Evolutionary conservation across 2,113 vertebrate genomes (phyloP).

Genomic region (Paradisaea rubra): DNA sequence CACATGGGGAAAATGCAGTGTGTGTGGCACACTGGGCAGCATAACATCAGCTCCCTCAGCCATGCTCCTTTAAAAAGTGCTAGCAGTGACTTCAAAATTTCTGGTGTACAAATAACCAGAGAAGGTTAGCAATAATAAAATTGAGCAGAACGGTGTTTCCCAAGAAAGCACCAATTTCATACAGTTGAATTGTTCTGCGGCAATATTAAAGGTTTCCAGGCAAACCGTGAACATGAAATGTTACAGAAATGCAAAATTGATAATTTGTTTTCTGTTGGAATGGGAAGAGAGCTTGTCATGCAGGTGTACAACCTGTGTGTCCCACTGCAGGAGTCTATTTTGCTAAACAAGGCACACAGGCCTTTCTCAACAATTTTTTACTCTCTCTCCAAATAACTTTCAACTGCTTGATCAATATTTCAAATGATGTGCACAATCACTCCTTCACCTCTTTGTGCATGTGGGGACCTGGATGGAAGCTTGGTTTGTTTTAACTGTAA

Average conservation of each 20-base stretch:
- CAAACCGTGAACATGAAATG: neutral
- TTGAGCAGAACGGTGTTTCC: neutral
- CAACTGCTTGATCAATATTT: neutral
- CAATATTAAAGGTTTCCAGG: neutral
- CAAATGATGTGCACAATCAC: neutral
- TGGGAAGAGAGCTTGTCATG: neutral
- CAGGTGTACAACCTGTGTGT: neutral
- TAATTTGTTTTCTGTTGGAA: neutral
- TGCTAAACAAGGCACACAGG: neutral
- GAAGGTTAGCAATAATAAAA: neutral
- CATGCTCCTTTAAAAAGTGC: neutral
- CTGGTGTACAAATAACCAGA: neutral
- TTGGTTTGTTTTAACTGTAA: neutral
- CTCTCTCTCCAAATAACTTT: neutral
- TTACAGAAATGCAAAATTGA: neutral
- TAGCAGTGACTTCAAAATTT: neutral
- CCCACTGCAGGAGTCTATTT: neutral
- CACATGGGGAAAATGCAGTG: neutral
- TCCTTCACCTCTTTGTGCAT: neutral
- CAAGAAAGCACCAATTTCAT: neutral
- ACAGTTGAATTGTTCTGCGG: neutral
- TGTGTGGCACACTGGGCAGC: fast-evolving
- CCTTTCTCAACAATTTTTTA: neutral
- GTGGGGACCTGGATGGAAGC: neutral
- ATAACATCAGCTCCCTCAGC: neutral